These are phyloP conservation scores for Pardalotus punctatus DNA, from an alignment of 2,113 vertebrate species.

Conservation along the genomic window DNA sequence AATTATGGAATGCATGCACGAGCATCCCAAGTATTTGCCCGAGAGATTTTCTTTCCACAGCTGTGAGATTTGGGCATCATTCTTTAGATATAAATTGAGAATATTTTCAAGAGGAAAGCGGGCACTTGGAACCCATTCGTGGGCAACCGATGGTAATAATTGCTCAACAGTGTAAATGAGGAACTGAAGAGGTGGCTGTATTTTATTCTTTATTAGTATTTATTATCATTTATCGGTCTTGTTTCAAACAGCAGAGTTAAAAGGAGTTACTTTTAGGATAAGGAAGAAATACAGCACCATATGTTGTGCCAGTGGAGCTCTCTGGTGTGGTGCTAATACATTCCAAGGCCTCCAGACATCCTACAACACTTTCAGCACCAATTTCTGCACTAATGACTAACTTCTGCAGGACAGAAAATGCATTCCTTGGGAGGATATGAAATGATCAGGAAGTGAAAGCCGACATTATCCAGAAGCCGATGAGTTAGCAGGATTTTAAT, in stretches of 20 bases:
- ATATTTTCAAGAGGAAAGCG: neutral
- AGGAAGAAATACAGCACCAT: neutral
- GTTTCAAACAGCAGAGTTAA: neutral
- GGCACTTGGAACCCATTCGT: neutral
- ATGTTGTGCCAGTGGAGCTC: neutral
- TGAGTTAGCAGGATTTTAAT: neutral
- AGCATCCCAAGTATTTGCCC: neutral
- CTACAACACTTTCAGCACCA: slow-evolving; percentile 7
- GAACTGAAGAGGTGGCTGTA: neutral
- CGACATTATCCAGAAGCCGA: neutral
- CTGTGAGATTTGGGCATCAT: neutral
- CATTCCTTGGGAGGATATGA: neutral
- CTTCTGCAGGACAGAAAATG: slow-evolving; percentile 27
- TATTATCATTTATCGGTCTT: neutral
- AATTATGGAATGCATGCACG: neutral
- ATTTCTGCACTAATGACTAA: slow-evolving; percentile 10
- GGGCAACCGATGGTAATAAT: neutral
- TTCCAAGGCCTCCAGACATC: neutral
- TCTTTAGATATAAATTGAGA: neutral
- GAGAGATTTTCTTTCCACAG: neutral
- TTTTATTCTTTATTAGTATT: neutral
- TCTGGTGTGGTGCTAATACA: neutral
- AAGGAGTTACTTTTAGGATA: neutral
- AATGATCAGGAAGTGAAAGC: neutral
- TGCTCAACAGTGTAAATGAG: neutral